Conservation (phyloP, 2,113 vertebrate genomes). For the Phocoena sinus region DNA sequence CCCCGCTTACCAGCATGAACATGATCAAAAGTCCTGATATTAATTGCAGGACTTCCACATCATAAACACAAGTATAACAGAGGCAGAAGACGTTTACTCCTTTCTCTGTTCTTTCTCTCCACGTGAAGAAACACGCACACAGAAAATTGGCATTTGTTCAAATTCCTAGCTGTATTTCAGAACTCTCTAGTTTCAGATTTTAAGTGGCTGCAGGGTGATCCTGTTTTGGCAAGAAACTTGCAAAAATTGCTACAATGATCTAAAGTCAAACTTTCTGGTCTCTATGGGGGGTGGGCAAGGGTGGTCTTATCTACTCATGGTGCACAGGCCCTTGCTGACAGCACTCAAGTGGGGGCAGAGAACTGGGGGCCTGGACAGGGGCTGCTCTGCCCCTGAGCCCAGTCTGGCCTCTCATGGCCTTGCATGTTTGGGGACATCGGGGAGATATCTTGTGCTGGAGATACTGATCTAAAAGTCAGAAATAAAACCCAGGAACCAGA, state of each 20-base stretch:
- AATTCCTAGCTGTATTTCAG: not conserved
- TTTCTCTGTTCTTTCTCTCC: not conserved
- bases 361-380: too few species aligned
- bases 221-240: not conserved
- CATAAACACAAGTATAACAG: not conserved
- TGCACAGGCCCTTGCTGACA: not conserved
- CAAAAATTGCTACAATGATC: not conserved
- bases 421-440: not conserved
- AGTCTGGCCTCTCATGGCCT: not conserved
- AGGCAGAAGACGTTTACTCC: not conserved
- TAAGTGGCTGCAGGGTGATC: not conserved
- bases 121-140: not conserved
- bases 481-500: not conserved
- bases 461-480: not conserved
- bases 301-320: not conserved
- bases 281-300: not conserved
- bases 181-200: not conserved
- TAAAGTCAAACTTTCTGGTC: not conserved
- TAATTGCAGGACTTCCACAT: not conserved
- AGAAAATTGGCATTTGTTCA: not conserved
- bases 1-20: not conserved
- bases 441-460: not conserved
- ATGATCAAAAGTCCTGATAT: not conserved
- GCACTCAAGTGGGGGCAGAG: not conserved
- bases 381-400: too few species aligned